Percentiles rank a stretch among this genome's conserved stretches.
Evolutionary conservation across 2,113 vertebrate species (phyloP).

Genomic region (Ondatra zibethicus): DNA sequence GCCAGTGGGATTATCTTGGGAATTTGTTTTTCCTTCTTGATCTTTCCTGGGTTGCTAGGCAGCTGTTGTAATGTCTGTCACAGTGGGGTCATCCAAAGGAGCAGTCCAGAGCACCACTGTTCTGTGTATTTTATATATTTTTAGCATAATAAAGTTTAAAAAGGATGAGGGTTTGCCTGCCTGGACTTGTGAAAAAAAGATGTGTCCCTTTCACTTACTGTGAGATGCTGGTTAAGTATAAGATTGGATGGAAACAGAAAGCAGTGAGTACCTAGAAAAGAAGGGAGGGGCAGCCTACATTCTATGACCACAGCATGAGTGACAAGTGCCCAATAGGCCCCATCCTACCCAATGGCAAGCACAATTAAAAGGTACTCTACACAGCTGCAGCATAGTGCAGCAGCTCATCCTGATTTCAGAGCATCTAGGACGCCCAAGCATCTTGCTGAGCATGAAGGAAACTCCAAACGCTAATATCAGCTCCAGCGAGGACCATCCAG

Average conservation of each 20-base stretch:
- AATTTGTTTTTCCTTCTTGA: constrained; percentile 44
- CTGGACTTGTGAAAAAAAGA: constrained; percentile 22
- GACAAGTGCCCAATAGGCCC: not conserved
- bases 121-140: constrained; percentile 32
- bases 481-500: not conserved
- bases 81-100: not conserved
- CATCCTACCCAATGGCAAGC: not conserved
- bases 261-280: not conserved
- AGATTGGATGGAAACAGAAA: not conserved
- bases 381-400: not conserved
- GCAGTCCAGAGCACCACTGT: not conserved
- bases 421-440: not conserved
- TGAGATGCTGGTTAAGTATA: not conserved
- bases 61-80: constrained; percentile 31
- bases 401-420: not conserved
- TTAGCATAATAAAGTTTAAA: constrained; percentile 63
- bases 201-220: not conserved
- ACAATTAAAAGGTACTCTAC: not conserved
- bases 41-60: constrained; percentile 1
- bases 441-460: not conserved
- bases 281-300: not conserved
- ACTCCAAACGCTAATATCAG: not conserved
- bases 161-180: constrained; percentile 34
- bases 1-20: not conserved
- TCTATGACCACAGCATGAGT: not conserved